Conservation (phyloP, 2,888 invertebrate genomes). For the Eucriotettix oculatus region DNA sequence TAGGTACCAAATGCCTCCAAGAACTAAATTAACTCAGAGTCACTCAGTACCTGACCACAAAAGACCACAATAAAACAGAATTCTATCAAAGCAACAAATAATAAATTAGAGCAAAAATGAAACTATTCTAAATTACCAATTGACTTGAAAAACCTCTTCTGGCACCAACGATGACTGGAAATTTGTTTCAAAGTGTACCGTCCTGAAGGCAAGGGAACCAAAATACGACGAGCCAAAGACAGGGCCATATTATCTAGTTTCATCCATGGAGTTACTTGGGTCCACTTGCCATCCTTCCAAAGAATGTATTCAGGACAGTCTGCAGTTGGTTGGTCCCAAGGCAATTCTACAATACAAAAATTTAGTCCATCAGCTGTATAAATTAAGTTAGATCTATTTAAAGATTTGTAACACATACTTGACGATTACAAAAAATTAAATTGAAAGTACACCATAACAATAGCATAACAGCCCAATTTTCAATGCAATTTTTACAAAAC, state of each 20-base stretch:
- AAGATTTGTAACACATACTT: too few relatives aligned
- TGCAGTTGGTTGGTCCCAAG: conserved; percentile 76
- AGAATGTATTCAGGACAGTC: conserved; percentile 53
- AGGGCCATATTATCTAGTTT: conserved; percentile 51
- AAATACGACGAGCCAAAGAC: conserved; percentile 57
- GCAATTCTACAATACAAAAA: conserved; percentile 50
- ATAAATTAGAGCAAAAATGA: not conserved
- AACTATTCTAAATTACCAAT: conserved; percentile 23
- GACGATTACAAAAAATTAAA: too few relatives aligned
- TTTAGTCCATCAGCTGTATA: too few relatives aligned
- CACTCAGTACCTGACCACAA: conserved; percentile 69
- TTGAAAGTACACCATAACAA: too few relatives aligned
- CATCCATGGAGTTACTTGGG: conserved; percentile 50
- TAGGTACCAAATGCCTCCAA: conserved; percentile 36
- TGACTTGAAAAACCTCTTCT: conserved; percentile 27
- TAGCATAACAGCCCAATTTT: too few relatives aligned
- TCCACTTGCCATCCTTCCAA: conserved; percentile 49
- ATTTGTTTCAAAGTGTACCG: conserved; percentile 53
- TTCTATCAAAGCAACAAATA: not conserved
- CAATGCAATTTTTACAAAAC: too few relatives aligned
- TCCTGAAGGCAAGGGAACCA: conserved; percentile 46
- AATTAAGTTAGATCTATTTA: too few relatives aligned
- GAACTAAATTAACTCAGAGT: conserved; percentile 48
- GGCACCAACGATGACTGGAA: conserved; percentile 55
- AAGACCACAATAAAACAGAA: conserved; percentile 12